phyloP scores from a whole-genome alignment of 1,140 invertebrate genomes.

The Octopus bimaculoides region DNA sequence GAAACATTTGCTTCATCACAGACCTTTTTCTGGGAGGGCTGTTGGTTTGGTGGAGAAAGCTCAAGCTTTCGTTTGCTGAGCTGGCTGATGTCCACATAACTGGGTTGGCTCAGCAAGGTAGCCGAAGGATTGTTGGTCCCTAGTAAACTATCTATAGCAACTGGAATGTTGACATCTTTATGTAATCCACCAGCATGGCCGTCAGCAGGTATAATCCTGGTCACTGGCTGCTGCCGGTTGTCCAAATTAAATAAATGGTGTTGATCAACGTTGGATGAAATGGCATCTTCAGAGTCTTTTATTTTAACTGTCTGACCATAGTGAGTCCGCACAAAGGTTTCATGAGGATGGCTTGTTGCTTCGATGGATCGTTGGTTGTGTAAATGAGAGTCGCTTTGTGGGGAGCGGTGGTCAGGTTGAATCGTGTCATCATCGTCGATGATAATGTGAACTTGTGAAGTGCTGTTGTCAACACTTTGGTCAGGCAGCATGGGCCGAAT shows the following conservation, averaged over 20 bases:
- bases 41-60: background rate
- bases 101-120: background rate
- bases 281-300: background rate
- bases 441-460: background rate
- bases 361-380: background rate
- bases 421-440: background rate
- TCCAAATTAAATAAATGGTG: background rate
- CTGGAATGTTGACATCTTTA: background rate
- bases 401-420: background rate
- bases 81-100: background rate
- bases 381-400: background rate
- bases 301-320: background rate
- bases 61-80: background rate
- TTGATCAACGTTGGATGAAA: conserved; percentile 1
- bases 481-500: background rate
- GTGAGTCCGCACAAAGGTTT: background rate
- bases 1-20: conserved; percentile 2
- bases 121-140: background rate
- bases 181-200: background rate
- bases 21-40: background rate
- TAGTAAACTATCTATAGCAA: background rate
- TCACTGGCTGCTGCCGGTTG: background rate
- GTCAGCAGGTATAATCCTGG: background rate
- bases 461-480: background rate
- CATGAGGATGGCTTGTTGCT: background rate